Percentiles rank a stretch among this genome's conserved stretches.
Conservation (phyloP, 2,113 vertebrate genomes). For the Chrysemys picta region DNA sequence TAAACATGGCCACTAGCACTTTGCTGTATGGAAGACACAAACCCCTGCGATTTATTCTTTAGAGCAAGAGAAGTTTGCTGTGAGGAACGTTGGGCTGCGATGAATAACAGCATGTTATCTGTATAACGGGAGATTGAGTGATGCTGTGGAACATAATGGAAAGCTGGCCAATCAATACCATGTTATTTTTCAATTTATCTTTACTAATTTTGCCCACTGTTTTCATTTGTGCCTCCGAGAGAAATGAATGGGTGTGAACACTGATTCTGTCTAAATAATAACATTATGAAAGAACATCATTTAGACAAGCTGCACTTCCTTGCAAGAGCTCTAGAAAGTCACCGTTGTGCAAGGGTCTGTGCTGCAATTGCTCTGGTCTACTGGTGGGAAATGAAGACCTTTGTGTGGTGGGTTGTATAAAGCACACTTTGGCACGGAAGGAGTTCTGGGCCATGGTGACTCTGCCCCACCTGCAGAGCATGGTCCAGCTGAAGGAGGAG, state of each 20-base stretch:
- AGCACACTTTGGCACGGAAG: not conserved
- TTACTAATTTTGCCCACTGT: constrained; percentile 47
- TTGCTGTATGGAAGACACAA: not conserved
- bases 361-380: not conserved
- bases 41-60: not conserved
- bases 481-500: not conserved
- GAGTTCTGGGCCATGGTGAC: not conserved
- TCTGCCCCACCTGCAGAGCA: not conserved
- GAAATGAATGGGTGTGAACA: constrained; percentile 65
- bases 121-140: constrained; percentile 37
- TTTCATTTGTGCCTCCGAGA: constrained; percentile 53
- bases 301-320: not conserved
- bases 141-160: constrained; percentile 44
- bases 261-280: constrained; percentile 43
- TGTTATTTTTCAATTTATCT: constrained; percentile 45
- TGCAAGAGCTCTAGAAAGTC: not conserved
- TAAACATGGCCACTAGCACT: not conserved
- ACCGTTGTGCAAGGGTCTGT: not conserved
- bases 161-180: constrained; percentile 64
- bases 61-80: not conserved
- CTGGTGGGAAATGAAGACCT: constrained; percentile 23
- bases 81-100: not conserved
- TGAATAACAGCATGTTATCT: constrained; percentile 6
- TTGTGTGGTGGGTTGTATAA: not conserved
- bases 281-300: constrained; percentile 27